phyloP scores from a whole-genome alignment of 1,140 invertebrate species.

The Megathymus violae region DNA sequence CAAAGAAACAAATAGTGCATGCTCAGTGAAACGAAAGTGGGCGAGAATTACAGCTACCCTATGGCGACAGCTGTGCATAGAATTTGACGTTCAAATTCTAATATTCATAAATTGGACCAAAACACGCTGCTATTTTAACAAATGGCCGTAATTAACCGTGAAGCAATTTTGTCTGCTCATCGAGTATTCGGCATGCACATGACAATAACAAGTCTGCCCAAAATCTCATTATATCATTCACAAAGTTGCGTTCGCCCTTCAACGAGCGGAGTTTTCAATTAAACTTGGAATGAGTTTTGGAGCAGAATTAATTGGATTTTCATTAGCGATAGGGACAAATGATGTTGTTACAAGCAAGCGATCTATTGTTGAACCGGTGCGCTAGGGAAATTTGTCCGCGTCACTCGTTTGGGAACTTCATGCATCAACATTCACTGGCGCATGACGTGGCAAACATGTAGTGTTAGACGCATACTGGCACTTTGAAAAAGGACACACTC shows the following conservation, averaged over 20 bases:
- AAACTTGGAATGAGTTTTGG: constrained; percentile 81
- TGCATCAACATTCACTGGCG: constrained; percentile 46
- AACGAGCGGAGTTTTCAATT: constrained; percentile 77
- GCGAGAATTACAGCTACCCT: constrained; percentile 18
- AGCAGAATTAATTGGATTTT: constrained; percentile 81
- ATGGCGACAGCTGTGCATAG: constrained; percentile 1
- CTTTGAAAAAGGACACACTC: not conserved
- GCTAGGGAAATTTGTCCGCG: constrained; percentile 67
- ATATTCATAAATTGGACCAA: constrained; percentile 52
- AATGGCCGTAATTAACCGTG: constrained; percentile 63
- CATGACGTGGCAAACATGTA: constrained; percentile 18
- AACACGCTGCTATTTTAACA: constrained; percentile 52
- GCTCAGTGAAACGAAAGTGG: constrained; percentile 16
- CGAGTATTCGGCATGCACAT: constrained; percentile 59
- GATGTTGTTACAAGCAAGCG: constrained; percentile 76
- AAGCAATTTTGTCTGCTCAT: constrained; percentile 53
- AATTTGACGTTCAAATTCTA: constrained; percentile 31
- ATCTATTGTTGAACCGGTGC: constrained; percentile 69
- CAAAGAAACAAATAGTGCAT: constrained; percentile 21
- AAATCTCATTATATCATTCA: constrained; percentile 79
- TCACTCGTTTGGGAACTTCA: constrained; percentile 65
- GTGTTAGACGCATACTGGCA: constrained; percentile 9
- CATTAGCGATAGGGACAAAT: constrained; percentile 80
- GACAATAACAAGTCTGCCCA: constrained; percentile 71
- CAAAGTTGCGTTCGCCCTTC: constrained; percentile 65